Evolutionary conservation across 2,888 invertebrate species (phyloP).

Genomic region (Chalcosyrphus nemorum): DNA sequence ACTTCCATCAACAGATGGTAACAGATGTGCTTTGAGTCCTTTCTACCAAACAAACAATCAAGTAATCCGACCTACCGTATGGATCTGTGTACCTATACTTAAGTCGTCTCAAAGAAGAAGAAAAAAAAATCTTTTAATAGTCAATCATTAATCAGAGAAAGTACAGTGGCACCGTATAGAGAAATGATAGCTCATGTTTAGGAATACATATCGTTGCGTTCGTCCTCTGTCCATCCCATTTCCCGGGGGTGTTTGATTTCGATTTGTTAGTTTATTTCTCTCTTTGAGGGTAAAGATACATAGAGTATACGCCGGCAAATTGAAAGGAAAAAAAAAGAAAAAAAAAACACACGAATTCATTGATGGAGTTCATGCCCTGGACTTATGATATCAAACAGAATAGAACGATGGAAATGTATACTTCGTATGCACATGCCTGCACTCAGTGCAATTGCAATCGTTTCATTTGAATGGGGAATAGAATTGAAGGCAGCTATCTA

Average conservation of each 20-base stretch:
- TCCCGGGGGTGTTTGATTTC: slow-evolving; percentile 11
- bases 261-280: neutral
- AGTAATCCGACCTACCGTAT: slow-evolving; percentile 10
- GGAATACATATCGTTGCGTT: slow-evolving; percentile 5
- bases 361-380: slow-evolving; percentile 11
- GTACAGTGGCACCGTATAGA: slow-evolving; percentile 28
- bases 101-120: slow-evolving; percentile 33
- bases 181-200: slow-evolving; percentile 2
- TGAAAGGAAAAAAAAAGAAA: neutral
- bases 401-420: neutral
- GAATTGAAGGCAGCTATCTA: slow-evolving; percentile 1
- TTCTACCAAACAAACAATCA: slow-evolving; percentile 31
- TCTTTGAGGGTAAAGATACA: neutral
- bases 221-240: neutral
- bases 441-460: slow-evolving; percentile 3
- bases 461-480: neutral
- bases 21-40: slow-evolving; percentile 49
- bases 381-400: neutral
- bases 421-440: neutral
- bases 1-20: slow-evolving; percentile 32
- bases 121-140: slow-evolving; percentile 37
- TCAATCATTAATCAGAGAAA: slow-evolving; percentile 57
- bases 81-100: slow-evolving; percentile 30
- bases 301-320: neutral
- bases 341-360: neutral